phyloP scores from a whole-genome alignment of 2,888 invertebrate genomes.

The Drosophila cracens region DNA sequence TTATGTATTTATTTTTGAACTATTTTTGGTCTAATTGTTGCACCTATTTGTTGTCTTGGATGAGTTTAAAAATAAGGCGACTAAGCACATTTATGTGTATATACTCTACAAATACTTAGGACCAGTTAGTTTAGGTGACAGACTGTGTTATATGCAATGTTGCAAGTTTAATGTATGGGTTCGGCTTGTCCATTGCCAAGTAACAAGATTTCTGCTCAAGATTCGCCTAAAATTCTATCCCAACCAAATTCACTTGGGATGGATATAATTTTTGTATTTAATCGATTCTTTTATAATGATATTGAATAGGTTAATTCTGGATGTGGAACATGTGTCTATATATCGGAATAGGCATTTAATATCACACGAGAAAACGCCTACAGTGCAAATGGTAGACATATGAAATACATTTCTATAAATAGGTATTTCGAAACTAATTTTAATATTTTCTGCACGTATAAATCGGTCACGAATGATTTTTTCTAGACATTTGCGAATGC shows the following conservation, averaged over 20 bases:
- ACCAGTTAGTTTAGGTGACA: background rate
- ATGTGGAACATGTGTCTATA: constrained; percentile 10
- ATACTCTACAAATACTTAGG: background rate
- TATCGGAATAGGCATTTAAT: constrained; percentile 5
- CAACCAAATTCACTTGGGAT: background rate
- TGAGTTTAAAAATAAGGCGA: background rate
- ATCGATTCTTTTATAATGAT: background rate
- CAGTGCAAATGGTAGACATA: constrained; percentile 56
- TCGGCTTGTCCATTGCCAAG: background rate
- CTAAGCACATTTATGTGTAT: background rate
- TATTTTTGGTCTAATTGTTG: constrained; percentile 6
- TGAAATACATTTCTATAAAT: constrained; percentile 63
- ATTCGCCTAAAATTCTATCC: background rate
- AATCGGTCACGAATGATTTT: constrained; percentile 48
- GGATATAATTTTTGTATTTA: background rate
- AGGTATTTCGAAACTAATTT: constrained; percentile 66
- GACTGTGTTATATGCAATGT: background rate
- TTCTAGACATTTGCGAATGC: constrained; percentile 66
- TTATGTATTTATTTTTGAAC: constrained; percentile 11
- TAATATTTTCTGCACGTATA: constrained; percentile 69
- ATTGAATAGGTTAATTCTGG: constrained; percentile 4
- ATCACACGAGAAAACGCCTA: constrained; percentile 22
- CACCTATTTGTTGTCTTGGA: background rate
- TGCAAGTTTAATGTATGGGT: background rate
- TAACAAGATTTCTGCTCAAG: background rate